A percentile compares a stretch with the other conserved stretches of the same genome.
These are phyloP conservation scores for Choristoneura fumiferana DNA, from an alignment of 1,140 invertebrate genomes.

Conservation along the genomic window DNA sequence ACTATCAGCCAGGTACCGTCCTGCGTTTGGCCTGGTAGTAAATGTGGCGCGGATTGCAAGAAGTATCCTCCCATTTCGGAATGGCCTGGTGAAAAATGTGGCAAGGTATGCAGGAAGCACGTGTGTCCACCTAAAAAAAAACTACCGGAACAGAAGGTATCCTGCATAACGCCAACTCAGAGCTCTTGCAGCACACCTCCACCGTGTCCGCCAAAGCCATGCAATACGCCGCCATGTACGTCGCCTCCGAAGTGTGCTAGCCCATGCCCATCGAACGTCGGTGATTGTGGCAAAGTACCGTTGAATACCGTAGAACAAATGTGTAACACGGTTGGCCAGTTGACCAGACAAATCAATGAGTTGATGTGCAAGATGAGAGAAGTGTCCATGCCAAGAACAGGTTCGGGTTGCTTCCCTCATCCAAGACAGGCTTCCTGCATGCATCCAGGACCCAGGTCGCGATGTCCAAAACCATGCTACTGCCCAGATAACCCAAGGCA, in stretches of 20 bases:
- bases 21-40: neutral
- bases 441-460: conserved; percentile 28
- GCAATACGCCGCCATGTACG: neutral
- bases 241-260: neutral
- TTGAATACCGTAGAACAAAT: conserved; percentile 39
- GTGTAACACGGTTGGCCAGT: conserved; percentile 53
- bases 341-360: conserved; percentile 48
- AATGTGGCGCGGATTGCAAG: neutral
- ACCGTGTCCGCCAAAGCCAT: neutral
- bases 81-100: conserved; percentile 41
- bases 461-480: conserved; percentile 46
- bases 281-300: no score
- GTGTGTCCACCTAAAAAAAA: conserved; percentile 26
- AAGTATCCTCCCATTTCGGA: neutral
- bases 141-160: conserved; percentile 1
- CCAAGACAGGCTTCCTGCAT: conserved; percentile 3
- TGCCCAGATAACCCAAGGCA: conserved; percentile 49
- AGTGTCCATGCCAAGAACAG: conserved; percentile 22
- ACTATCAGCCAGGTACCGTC: neutral
- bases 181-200: no score
- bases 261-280: no score
- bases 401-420: no score
- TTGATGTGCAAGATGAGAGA: conserved; percentile 52
- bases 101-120: conserved; percentile 39
- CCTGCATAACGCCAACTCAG: conserved; percentile 18